phyloP scores from a whole-genome alignment of 2,888 invertebrate genomes.

The Griposia aprilina region DNA sequence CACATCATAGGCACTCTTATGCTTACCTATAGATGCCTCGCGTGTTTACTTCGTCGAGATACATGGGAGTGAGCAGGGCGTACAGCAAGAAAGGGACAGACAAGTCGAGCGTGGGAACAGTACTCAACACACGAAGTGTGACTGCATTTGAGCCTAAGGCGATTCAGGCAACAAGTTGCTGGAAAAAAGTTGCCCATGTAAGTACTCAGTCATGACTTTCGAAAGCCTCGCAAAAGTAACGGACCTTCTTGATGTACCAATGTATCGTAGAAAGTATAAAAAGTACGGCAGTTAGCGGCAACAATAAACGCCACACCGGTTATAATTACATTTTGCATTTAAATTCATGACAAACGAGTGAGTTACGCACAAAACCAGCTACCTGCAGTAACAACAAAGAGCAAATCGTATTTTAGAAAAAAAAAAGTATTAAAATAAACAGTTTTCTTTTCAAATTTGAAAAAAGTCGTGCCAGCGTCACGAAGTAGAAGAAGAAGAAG shows the following conservation, averaged over 20 bases:
- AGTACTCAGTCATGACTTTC: slow-evolving; percentile 74
- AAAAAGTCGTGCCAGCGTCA: too few relatives aligned
- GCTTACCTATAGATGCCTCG: slow-evolving; percentile 27
- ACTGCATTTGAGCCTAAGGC: slow-evolving; percentile 76
- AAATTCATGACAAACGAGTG: slow-evolving; percentile 4
- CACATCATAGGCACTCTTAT: slow-evolving; percentile 6
- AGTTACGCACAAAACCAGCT: slow-evolving; percentile 8
- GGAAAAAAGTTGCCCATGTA: slow-evolving; percentile 75
- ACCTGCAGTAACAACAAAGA: neutral
- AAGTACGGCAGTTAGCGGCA: slow-evolving; percentile 26
- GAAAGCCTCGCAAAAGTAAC: slow-evolving; percentile 74
- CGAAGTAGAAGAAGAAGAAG: too few relatives aligned
- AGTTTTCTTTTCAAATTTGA: too few relatives aligned
- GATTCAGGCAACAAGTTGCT: slow-evolving; percentile 75
- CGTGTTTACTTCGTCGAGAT: slow-evolving; percentile 60
- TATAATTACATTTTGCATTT: slow-evolving; percentile 23
- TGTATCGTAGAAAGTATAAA: slow-evolving; percentile 43
- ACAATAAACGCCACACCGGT: slow-evolving; percentile 41
- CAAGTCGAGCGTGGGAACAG: slow-evolving; percentile 82
- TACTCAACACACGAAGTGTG: slow-evolving; percentile 70
- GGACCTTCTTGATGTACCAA: slow-evolving; percentile 62
- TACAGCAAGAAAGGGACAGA: slow-evolving; percentile 67
- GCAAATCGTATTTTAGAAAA: neutral
- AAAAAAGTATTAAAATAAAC: neutral
- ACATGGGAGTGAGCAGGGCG: slow-evolving; percentile 62